phyloP scores from a whole-genome alignment of 2,888 invertebrate genomes.

The Lasioglossum calceatum region DNA sequence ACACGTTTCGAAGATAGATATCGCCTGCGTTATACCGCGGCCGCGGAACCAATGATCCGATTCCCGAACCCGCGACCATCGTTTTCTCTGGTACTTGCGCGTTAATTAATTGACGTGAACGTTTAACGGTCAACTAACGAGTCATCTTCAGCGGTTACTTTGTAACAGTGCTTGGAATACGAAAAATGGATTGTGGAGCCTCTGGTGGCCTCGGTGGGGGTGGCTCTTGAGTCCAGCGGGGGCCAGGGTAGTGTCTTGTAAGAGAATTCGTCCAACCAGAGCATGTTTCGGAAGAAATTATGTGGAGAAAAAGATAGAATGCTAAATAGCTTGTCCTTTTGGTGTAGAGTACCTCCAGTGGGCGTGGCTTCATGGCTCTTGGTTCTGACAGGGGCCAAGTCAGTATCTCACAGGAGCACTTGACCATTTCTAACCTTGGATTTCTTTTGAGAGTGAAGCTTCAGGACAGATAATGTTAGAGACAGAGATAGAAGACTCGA shows the following conservation, averaged over 20 bases:
- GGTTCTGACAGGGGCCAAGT: not conserved
- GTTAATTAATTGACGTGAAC: conserved; percentile 10
- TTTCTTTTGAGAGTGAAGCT: not conserved
- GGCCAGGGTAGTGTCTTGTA: not conserved
- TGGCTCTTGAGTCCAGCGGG: not conserved
- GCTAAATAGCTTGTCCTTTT: not conserved
- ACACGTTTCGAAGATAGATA: conserved; percentile 47
- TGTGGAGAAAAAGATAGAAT: not conserved
- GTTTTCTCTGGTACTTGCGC: not conserved
- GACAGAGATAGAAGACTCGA: not conserved
- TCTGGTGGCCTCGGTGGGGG: not conserved
- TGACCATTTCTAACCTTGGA: not conserved
- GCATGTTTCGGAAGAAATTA: not conserved
- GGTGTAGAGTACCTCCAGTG: not conserved
- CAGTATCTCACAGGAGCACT: not conserved
- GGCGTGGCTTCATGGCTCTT: not conserved
- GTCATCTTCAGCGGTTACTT: not conserved
- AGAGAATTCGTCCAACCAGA: not conserved
- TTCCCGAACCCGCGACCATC: conserved; percentile 2
- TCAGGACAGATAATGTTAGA: not conserved
- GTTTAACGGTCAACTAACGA: not conserved
- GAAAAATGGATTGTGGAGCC: not conserved
- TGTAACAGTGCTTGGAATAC: not conserved
- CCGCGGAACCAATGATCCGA: not conserved
- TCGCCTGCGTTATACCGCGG: not conserved